Percentiles rank a stretch among this genome's conserved stretches.
Evolutionary conservation across 2,113 vertebrate species (phyloP).

Genomic region (Chaetorhynchus papuensis): DNA sequence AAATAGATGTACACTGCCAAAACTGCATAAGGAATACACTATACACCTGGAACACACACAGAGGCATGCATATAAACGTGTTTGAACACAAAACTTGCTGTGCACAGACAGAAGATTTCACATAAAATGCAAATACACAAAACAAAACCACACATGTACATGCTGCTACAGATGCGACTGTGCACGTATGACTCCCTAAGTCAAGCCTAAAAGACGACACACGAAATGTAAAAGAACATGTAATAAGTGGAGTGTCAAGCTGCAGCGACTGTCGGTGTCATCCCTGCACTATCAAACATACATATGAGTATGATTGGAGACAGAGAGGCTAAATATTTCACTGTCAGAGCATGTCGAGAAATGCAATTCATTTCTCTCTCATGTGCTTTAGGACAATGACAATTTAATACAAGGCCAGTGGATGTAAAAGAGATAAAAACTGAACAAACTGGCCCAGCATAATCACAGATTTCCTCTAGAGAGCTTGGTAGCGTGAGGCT

Average conservation of each 20-base stretch:
- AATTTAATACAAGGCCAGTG: slow-evolving; percentile 83
- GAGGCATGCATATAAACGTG: not conserved
- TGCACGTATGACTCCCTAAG: not conserved
- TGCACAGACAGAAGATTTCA: not conserved
- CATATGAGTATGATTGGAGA: slow-evolving; percentile 87
- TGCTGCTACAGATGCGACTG: not conserved
- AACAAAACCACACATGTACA: not conserved
- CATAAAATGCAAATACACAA: not conserved
- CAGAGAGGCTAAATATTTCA: slow-evolving; percentile 94
- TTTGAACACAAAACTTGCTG: not conserved
- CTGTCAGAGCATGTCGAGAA: slow-evolving; percentile 84
- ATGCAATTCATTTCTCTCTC: slow-evolving; percentile 87
- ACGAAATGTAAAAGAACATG: slow-evolving; percentile 15
- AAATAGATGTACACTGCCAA: not conserved
- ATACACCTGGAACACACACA: not conserved
- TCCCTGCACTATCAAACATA: slow-evolving; percentile 75
- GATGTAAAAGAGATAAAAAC: slow-evolving; percentile 82
- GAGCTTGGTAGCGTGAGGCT: slow-evolving; percentile 57
- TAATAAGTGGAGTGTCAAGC: slow-evolving; percentile 62
- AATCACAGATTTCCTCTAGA: slow-evolving; percentile 77
- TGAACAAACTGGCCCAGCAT: slow-evolving; percentile 70
- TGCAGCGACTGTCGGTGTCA: slow-evolving; percentile 70
- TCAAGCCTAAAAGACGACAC: not conserved
- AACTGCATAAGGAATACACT: not conserved
- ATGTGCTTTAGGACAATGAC: slow-evolving; percentile 84